Evolutionary conservation across 2,113 vertebrate species (phyloP), one percentile per base, ranked within the genome.

Genomic region (Falcunculus frontatus): DNA sequence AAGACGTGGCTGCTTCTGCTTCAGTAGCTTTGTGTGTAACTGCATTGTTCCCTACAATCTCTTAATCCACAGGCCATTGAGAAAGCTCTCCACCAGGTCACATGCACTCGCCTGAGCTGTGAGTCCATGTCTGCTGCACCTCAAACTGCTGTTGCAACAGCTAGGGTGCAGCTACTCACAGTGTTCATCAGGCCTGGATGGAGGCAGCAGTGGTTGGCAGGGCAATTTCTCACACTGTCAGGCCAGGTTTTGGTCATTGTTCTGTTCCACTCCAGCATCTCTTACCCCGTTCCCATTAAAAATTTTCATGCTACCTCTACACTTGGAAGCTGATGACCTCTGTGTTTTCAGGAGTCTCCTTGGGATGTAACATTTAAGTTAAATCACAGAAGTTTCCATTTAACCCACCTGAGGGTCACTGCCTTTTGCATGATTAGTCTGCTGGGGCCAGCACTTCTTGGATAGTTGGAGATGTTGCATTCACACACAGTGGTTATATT

Each of bases 241-340:
- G 26, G 63, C 29, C 10, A 25, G 20, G 22, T 89, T 91, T 89
- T 86, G 35, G 13, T 76, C 32, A 13, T 18, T 8, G 23, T 25
- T 44, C 9, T 53, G 14, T 87, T 77, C 49, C 27, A 10, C 25
- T 73, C 21, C 37, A 44, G 27, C 37, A 32, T 73, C 27, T 91
- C 70, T 69, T 80, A 30, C 47, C 50, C 23, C 3, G 9, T 5
- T 10, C 18, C 39, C 4, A 0, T 19, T 59, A 65, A 0, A 2
- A 56, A 19, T 84, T 84, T 80, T 39, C 16, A 4, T 35, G 10
- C 25, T 79, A 20, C 16, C 63, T 82, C 46, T 67, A 2, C 29
- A 20, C 42, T 79, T 90, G 30, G 35, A 76, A 89, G 57, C 33
- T 35, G 18, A 77, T 87, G 33, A 30, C 11, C 76, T 84, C 14